Conservation (phyloP, 2,888 invertebrate species). For the Shargacucullia verbasci region DNA sequence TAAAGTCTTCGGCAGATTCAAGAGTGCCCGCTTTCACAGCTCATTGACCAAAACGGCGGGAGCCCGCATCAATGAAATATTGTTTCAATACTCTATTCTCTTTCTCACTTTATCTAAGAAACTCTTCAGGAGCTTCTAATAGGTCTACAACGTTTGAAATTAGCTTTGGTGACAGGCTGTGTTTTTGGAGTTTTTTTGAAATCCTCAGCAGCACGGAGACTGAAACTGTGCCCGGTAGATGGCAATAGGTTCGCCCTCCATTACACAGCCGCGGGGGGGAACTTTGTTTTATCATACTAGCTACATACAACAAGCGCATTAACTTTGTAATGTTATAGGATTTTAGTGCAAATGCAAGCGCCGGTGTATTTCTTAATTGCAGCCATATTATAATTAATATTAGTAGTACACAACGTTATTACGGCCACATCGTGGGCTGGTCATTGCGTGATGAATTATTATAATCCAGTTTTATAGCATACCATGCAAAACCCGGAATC, state of each 20-base stretch:
- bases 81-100: constrained; percentile 32
- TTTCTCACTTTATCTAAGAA: constrained; percentile 21
- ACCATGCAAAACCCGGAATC: constrained; percentile 43
- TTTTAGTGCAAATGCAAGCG: constrained; percentile 5
- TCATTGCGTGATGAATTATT: constrained; percentile 56
- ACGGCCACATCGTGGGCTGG: constrained; percentile 1
- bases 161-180: too few species aligned
- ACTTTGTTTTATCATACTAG: too few species aligned
- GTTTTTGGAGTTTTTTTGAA: too few species aligned
- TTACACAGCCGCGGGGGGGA: too few species aligned
- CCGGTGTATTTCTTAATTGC: constrained; percentile 26
- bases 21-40: constrained; percentile 54
- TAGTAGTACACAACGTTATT: constrained; percentile 31
- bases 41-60: constrained; percentile 46
- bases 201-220: too few species aligned
- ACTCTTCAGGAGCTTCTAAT: constrained; percentile 26
- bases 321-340: not conserved
- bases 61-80: constrained; percentile 50
- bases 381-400: constrained; percentile 30
- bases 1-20: constrained; percentile 41
- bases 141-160: too few species aligned
- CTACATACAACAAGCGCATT: not conserved
- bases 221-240: too few species aligned
- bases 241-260: too few species aligned
- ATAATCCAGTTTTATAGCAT: constrained; percentile 40